Evolutionary conservation across 2,797 vertebrate species (phyloP).

Genomic region (Rhinatrema bivittatum): DNA sequence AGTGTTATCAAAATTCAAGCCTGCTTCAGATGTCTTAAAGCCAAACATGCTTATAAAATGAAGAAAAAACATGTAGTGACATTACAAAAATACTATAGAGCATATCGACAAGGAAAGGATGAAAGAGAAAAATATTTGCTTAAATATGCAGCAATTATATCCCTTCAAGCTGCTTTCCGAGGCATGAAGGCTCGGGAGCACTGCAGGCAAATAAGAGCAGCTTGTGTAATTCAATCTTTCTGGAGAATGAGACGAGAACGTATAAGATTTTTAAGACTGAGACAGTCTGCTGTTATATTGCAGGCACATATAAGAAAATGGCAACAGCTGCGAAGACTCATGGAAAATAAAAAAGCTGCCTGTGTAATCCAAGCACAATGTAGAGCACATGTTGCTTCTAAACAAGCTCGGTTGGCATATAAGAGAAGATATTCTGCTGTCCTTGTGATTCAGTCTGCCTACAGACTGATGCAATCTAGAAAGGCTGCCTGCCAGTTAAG

Average conservation of each 20-base stretch:
- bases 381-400: slow-evolving; percentile 5
- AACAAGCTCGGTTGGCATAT: slow-evolving; percentile 27
- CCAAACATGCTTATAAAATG: slow-evolving; percentile 24
- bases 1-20: slow-evolving; percentile 68
- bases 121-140: slow-evolving; percentile 29
- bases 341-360: slow-evolving; percentile 30
- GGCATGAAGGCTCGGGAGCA: slow-evolving; percentile 25
- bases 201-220: slow-evolving; percentile 25
- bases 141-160: slow-evolving; percentile 26
- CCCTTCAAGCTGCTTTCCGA: slow-evolving; percentile 47
- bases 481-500: slow-evolving; percentile 2
- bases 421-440: slow-evolving; percentile 24
- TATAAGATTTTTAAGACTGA: slow-evolving; percentile 28
- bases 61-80: slow-evolving; percentile 17
- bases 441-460: slow-evolving; percentile 49
- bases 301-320: slow-evolving; percentile 47
- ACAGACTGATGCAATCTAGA: slow-evolving; percentile 36
- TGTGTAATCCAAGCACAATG: slow-evolving; percentile 38
- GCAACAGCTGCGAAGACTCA: slow-evolving; percentile 44
- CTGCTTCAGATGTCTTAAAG: slow-evolving; percentile 42
- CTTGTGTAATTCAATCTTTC: slow-evolving; percentile 28
- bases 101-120: slow-evolving; percentile 21
- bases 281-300: slow-evolving; percentile 20
- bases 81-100: slow-evolving; percentile 46
- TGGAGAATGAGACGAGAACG: slow-evolving; percentile 48